Conservation (phyloP, 2,888 invertebrate genomes). For the Cantharis flavilabris region DNA sequence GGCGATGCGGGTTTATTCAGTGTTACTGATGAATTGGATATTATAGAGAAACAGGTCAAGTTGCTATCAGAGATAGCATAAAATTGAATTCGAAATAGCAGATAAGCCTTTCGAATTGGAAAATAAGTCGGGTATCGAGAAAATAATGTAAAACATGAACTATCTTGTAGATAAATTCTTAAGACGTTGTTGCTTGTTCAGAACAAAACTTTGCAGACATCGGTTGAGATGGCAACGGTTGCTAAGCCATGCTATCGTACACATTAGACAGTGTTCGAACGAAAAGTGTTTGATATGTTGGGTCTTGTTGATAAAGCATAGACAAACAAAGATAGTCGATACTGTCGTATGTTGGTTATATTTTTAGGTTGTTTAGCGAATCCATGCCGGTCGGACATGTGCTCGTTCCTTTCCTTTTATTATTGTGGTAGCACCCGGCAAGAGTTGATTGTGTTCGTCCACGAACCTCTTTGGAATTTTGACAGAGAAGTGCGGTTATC, state of each 20-base stretch:
- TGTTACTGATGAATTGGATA: background rate
- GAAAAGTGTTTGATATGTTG: background rate
- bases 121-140: background rate
- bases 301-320: background rate
- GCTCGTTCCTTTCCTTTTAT: slow-evolving; percentile 27
- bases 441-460: slow-evolving; percentile 18
- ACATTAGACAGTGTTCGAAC: background rate
- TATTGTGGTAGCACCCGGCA: slow-evolving; percentile 26
- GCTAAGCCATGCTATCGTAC: slow-evolving; percentile 42
- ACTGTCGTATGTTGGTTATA: background rate
- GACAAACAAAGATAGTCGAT: background rate
- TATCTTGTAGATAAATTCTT: slow-evolving; percentile 19
- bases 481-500: background rate
- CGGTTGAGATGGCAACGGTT: slow-evolving; percentile 48
- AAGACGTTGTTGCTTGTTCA: slow-evolving; percentile 18
- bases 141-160: background rate
- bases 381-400: slow-evolving; percentile 36
- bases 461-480: slow-evolving; percentile 1
- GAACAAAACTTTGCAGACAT: slow-evolving; percentile 19
- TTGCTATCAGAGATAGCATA: background rate
- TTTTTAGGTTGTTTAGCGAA: slow-evolving; percentile 6
- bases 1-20: background rate
- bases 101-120: background rate
- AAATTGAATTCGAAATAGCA: background rate
- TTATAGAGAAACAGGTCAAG: background rate